These are phyloP conservation scores for Lutraria lutraria DNA, from an alignment of 2,888 invertebrate genomes.

Conservation along the genomic window DNA sequence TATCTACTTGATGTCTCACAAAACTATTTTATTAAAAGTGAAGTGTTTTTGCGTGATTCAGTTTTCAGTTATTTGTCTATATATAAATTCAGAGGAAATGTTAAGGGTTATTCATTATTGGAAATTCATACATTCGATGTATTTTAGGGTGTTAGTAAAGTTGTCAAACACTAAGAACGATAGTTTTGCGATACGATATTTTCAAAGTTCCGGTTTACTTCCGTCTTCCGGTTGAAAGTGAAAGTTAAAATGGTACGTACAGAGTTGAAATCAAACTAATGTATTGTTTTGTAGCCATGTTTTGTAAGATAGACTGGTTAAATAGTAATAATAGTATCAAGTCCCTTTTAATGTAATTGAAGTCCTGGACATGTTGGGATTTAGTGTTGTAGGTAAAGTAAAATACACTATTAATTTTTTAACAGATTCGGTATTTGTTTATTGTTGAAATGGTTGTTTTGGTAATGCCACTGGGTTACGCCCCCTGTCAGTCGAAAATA, in stretches of 20 bases:
- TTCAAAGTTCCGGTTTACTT: constrained; percentile 51
- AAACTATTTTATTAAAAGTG: neutral
- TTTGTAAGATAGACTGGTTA: neutral
- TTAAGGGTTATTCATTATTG: no score
- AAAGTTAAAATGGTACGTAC: constrained; percentile 52
- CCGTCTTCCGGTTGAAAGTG: constrained; percentile 50
- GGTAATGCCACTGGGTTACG: neutral
- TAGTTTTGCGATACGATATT: neutral
- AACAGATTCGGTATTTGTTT: no score
- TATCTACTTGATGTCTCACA: neutral
- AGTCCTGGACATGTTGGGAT: neutral
- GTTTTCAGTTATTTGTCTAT: neutral
- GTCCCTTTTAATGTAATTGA: no score
- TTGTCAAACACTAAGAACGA: neutral
- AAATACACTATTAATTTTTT: neutral
- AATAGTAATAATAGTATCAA: neutral
- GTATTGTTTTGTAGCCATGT: neutral
- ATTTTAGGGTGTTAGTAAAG: no score
- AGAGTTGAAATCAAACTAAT: neutral
- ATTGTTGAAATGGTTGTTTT: neutral
- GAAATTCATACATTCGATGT: no score
- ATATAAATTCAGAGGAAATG: no score
- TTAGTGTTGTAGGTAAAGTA: neutral
- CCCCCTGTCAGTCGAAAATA: neutral
- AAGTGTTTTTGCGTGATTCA: neutral